Evolutionary conservation across 2,113 vertebrate species (phyloP), one percentile per base, ranked within the genome.

Genomic region (Saccopteryx bilineata): DNA sequence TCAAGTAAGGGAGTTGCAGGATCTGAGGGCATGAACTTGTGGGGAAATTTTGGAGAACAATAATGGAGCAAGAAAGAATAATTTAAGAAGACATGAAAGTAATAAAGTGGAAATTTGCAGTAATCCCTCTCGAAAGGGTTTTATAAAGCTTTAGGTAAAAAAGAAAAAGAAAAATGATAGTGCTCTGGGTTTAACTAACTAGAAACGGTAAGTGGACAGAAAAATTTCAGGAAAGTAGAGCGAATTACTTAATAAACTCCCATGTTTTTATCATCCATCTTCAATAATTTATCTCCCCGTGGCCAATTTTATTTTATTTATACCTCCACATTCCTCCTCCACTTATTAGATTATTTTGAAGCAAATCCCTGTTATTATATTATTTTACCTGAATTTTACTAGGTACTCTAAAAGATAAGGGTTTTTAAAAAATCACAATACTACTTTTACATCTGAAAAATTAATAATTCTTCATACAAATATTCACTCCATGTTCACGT

Each of bases 301-400:
- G 71, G 21, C 31, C 46, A 60, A 69, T 60, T 19, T 52, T 75
- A 5, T 76, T 82, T 94, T 48, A 87, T 50, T 46, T 91, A 75
- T 75, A 71, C n/a, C 23, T 54, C 28, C 33, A 19, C 18, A 50
- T n/a, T 48, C 24, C 26, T 84, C 39, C 68, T n/a, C 28, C 9
- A 72, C 14, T 24, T 74, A 54, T 84, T 88, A 86, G 33, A 61
- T 66, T 91, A 80, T 71, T 93, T 52, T 95, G 24, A 93, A 92
- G 48, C 39, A 60, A 75, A 75, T 79, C 17, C 14, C 39, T 86
- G 14, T 50, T 61, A 74, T 11, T 21, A 31, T 74, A 82, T 61
- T 72, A 66, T 48, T 71, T 84, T 33, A 58, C 28, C 31, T 66
- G 60, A 80, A 95, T 74, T 82, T 78, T 90, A 69, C 46, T 61